Conservation (phyloP, 2,888 invertebrate species). For the Apamea monoglypha region DNA sequence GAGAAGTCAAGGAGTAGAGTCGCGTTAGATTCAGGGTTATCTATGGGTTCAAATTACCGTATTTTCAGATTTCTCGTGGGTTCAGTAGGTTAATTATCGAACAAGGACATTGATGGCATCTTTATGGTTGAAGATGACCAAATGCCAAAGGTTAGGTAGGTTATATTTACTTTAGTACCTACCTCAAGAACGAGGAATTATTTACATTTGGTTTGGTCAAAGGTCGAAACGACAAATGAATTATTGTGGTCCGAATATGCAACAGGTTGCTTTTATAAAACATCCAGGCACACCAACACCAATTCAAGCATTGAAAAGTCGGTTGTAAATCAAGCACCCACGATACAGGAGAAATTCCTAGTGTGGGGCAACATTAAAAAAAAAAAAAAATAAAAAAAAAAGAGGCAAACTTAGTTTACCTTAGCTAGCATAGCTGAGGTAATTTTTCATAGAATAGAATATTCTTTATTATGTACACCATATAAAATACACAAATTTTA, state of each 20-base stretch:
- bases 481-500: too few relatives aligned
- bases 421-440: too few relatives aligned
- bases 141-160: neutral
- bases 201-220: neutral
- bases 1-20: conserved; percentile 17
- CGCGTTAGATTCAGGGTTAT: conserved; percentile 20
- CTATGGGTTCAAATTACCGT: conserved; percentile 30
- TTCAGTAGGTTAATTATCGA: neutral
- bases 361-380: too few relatives aligned
- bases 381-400: too few relatives aligned
- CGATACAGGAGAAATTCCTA: too few relatives aligned
- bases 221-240: neutral
- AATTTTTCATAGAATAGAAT: too few relatives aligned
- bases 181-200: too few relatives aligned
- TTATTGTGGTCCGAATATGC: neutral
- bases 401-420: too few relatives aligned
- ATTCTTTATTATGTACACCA: too few relatives aligned
- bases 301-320: neutral
- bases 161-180: neutral
- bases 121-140: neutral
- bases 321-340: too few relatives aligned
- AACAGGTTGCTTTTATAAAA: conserved; percentile 14
- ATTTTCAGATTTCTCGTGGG: neutral
- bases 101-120: neutral
- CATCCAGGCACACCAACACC: conserved; percentile 4